Evolutionary conservation across 2,797 vertebrate species (phyloP), one percentile per base, ranked within the genome.

Genomic region (Spea hammondii): DNA sequence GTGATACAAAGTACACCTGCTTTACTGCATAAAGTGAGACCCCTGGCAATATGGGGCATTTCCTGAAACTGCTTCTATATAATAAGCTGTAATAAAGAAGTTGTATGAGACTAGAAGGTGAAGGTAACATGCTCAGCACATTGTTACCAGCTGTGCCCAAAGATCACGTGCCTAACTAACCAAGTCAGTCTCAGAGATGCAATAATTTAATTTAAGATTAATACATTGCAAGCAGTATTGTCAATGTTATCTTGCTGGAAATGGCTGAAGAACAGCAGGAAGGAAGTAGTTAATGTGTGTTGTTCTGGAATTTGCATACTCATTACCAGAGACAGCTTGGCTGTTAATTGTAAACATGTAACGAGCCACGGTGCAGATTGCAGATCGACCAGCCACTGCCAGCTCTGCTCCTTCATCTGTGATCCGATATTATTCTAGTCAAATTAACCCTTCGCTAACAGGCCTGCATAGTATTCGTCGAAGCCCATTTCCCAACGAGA

Each of bases 331-430:
- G 79, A 82, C 79, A 82, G 79, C 79, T 82, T 82, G 79, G 79
- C 75, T 82, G 79, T 82, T 82, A 82, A 82, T 82, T 82, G 79
- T 82, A 77, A 82, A 82, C 79, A 77, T 70, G 74, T 82, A 82
- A 82, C 75, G 74, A 82, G 74, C 79, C 53, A 64, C 45, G 54
- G 79, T 74, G 70, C 79, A 82, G 79, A 82, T 82, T 82, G 79
- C 79, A 69, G 57, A 73, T n/a, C 75, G 55, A 66, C 70, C 79
- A 54, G 75, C 75, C 45, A 74, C 65, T 77, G 79, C 79, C 79
- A 77, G 79, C 70, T 59, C 73, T 72, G 79, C 53, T 46, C 60
- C 68, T 77, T 77, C 70, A 77, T 82, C 74, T 82, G 74, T 73
- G 79, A 77, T 73, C 64, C 11, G 55, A 48, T 77, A 77, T 69